A percentile compares a stretch with the other conserved stretches of the same genome.
phyloP scores from a whole-genome alignment of 2,797 vertebrate species.

The Threskiornis aethiopicus region DNA sequence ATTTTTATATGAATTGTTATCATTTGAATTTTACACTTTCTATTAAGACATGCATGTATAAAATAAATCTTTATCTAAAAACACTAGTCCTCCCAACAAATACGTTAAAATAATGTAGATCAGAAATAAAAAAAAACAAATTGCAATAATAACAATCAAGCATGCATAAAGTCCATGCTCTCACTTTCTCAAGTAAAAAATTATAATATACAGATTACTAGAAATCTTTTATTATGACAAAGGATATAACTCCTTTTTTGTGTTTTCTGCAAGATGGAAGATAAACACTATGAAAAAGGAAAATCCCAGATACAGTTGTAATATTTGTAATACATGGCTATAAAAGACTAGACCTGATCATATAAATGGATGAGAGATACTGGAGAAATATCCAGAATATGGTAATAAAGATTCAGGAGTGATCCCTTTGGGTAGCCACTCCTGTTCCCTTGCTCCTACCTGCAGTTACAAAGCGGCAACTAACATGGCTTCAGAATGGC shows the following conservation, averaged over 20 bases:
- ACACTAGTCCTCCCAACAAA: neutral
- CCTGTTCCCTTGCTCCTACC: neutral
- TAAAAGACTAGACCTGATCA: neutral
- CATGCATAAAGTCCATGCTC: neutral
- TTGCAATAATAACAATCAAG: neutral
- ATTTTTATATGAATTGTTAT: neutral
- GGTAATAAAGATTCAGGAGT: neutral
- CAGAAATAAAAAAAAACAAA: neutral
- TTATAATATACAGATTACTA: neutral
- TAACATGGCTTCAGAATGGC: neutral
- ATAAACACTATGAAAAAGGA: neutral
- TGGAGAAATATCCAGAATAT: neutral
- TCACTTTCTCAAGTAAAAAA: neutral
- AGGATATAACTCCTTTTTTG: neutral
- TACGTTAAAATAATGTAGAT: neutral
- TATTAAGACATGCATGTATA: neutral
- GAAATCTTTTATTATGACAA: neutral
- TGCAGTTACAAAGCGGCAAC: accelerated
- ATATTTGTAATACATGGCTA: neutral
- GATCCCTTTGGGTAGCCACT: neutral
- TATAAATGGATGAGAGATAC: neutral
- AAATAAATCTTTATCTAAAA: neutral
- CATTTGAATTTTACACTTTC: neutral
- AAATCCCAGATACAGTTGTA: neutral
- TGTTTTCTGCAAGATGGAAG: neutral